These are phyloP conservation scores for Rousettus madagascariensis DNA, from an alignment of 2,797 vertebrate species.

Conservation along the genomic window DNA sequence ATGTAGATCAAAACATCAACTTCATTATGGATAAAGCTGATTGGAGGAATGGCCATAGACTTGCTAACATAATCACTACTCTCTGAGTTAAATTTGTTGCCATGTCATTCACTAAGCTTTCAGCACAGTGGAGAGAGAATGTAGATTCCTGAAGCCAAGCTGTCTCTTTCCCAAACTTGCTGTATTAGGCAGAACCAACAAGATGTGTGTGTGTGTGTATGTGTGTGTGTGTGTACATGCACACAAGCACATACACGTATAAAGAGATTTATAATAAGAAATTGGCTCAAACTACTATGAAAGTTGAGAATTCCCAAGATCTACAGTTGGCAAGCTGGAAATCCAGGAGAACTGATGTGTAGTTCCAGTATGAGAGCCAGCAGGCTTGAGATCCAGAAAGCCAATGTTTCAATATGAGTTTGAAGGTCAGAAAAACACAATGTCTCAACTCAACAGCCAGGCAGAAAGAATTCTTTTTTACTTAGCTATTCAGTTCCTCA, in stretches of 20 bases:
- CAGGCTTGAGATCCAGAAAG: not conserved
- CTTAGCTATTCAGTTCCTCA: not conserved
- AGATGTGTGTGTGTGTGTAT: too few relatives aligned
- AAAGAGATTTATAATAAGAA: not conserved
- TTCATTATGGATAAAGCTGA: not conserved
- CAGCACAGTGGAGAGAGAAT: not conserved
- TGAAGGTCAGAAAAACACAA: not conserved
- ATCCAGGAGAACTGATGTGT: not conserved
- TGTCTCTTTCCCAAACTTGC: not conserved
- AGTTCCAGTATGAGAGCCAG: not conserved
- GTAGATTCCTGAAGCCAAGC: not conserved
- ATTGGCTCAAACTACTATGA: not conserved
- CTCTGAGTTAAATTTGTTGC: not conserved
- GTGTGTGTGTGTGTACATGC: too few relatives aligned
- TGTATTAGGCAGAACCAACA: not conserved
- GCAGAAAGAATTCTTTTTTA: not conserved
- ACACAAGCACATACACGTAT: not conserved
- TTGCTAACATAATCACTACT: not conserved
- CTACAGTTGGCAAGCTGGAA: not conserved
- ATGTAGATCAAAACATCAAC: slow-evolving; percentile 29
- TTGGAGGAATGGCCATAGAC: not conserved
- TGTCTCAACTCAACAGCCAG: not conserved
- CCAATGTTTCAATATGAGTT: not conserved
- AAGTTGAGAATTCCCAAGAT: not conserved
- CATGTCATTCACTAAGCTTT: not conserved